Evolutionary conservation across 2,113 vertebrate genomes (phyloP).

Genomic region (Ariopsis seemanni): DNA sequence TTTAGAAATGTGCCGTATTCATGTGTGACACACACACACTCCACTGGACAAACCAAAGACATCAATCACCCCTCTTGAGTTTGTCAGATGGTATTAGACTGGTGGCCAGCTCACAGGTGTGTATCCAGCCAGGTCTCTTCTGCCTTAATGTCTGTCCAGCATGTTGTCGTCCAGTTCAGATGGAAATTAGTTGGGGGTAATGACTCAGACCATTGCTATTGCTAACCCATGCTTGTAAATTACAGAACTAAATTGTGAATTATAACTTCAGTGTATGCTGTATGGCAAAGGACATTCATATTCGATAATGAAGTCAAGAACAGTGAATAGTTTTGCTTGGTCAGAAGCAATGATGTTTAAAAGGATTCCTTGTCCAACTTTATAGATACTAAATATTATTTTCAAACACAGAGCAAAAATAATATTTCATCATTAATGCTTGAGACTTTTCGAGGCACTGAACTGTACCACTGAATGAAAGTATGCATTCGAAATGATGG

Average conservation of each 20-base stretch:
- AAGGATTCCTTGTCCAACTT: neutral
- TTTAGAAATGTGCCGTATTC: neutral
- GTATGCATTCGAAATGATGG: neutral
- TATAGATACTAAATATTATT: neutral
- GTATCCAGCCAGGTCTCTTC: conserved; percentile 60
- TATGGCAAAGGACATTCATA: conserved; percentile 33
- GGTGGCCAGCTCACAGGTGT: conserved; percentile 63
- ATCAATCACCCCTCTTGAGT: conserved; percentile 67
- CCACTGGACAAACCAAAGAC: conserved; percentile 54
- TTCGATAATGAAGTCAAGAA: conserved; percentile 32
- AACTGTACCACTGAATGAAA: neutral
- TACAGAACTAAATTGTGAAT: conserved; percentile 51
- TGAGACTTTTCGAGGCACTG: neutral
- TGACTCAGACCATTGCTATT: conserved; percentile 62
- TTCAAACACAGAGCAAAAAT: neutral
- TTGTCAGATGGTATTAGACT: conserved; percentile 61
- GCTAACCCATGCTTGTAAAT: conserved; percentile 54
- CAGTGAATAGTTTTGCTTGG: conserved; percentile 34
- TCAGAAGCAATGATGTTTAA: neutral
- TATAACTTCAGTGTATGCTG: conserved; percentile 40
- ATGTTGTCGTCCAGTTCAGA: conserved; percentile 63
- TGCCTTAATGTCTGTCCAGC: conserved; percentile 60
- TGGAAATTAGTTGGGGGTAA: conserved; percentile 59
- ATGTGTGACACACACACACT: conserved; percentile 34
- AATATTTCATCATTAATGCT: conserved; percentile 14